Conservation (phyloP, 1,140 invertebrate genomes). For the Bombus haemorrhoidalis region DNA sequence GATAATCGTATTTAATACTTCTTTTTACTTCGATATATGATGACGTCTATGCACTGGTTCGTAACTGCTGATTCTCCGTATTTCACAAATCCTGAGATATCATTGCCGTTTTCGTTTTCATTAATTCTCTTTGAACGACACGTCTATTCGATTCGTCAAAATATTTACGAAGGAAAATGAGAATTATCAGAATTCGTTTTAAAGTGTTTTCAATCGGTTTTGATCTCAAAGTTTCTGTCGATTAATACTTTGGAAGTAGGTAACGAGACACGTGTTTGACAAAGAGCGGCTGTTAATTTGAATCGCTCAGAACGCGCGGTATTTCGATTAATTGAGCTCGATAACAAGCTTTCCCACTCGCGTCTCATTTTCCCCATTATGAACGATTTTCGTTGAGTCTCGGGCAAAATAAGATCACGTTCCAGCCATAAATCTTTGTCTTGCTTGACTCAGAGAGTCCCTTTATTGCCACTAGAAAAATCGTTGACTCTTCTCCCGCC, state of each 20-base stretch:
- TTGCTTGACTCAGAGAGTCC: conserved; percentile 44
- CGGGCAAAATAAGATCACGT: conserved; percentile 61
- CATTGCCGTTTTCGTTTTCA: neutral
- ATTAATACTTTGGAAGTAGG: neutral
- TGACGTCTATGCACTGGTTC: neutral
- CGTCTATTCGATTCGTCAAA: neutral
- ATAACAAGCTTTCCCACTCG: conserved; percentile 31
- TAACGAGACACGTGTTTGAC: neutral
- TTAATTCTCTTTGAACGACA: neutral
- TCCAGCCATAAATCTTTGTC: conserved; percentile 68
- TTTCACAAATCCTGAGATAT: neutral
- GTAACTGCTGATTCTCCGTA: neutral
- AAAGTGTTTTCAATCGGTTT: neutral
- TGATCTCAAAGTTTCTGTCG: neutral
- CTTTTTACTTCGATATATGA: neutral
- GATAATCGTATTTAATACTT: conserved; percentile 20
- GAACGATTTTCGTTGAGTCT: conserved; percentile 52
- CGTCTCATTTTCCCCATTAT: conserved; percentile 54
- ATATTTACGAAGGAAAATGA: no score
- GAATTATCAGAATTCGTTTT: neutral
- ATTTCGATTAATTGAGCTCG: conserved; percentile 52
- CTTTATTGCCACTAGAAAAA: conserved; percentile 53
- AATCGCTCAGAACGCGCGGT: conserved; percentile 16
- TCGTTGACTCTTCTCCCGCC: conserved; percentile 37
- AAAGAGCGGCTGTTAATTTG: conserved; percentile 36